Percentiles rank a stretch among this genome's conserved stretches.
These are phyloP conservation scores for Geotrupes spiniger DNA, from an alignment of 2,888 invertebrate species.

Conservation along the genomic window DNA sequence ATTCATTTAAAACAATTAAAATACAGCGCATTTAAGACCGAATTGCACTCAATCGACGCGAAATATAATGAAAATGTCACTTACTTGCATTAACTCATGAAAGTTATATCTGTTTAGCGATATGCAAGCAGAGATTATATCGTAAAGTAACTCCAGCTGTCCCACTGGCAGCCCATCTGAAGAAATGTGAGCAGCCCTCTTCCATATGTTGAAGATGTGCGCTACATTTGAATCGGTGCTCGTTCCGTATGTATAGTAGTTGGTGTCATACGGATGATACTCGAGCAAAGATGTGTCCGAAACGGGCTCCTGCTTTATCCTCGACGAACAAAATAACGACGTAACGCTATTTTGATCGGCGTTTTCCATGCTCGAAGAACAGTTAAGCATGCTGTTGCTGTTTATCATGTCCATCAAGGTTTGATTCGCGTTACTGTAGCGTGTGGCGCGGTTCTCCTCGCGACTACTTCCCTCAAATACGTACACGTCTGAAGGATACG, in stretches of 20 bases:
- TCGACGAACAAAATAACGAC: too few relatives aligned
- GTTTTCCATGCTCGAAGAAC: too few relatives aligned
- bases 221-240: constrained; percentile 4
- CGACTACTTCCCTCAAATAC: not conserved
- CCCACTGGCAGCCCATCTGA: constrained; percentile 39
- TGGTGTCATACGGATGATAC: constrained; percentile 31
- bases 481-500: not conserved
- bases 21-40: too few relatives aligned
- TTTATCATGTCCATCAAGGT: constrained; percentile 14
- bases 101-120: constrained; percentile 39
- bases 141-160: constrained; percentile 44
- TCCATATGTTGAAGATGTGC: constrained; percentile 32
- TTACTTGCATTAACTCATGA: constrained; percentile 35
- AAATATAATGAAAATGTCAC: constrained; percentile 6
- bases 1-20: too few relatives aligned
- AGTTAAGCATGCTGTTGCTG: constrained; percentile 8
- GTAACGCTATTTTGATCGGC: too few relatives aligned
- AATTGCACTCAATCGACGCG: too few relatives aligned
- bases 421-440: not conserved
- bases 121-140: constrained; percentile 42
- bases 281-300: constrained; percentile 14
- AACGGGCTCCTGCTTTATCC: constrained; percentile 15
- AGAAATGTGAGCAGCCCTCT: constrained; percentile 35
- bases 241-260: constrained; percentile 21
- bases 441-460: too few relatives aligned